Conservation (phyloP, 2,113 vertebrate genomes). For the Vicugna pacos region DNA sequence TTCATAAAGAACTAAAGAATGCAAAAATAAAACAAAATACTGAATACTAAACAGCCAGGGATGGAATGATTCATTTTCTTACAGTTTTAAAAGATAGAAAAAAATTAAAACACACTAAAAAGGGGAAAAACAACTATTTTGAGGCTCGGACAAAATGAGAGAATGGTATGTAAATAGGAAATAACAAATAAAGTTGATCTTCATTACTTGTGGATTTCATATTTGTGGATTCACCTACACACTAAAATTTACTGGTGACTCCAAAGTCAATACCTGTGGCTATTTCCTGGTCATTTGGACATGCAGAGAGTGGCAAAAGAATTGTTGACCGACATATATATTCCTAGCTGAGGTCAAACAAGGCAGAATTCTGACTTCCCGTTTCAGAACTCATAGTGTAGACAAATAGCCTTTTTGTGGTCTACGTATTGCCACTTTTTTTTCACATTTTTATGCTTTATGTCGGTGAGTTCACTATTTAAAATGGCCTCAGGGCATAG, state of each 20-base stretch:
- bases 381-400: not conserved
- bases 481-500: not conserved
- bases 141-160: not conserved
- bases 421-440: not conserved
- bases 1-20: not conserved
- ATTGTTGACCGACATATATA: accelerated
- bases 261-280: not conserved
- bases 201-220: not conserved
- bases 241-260: not conserved
- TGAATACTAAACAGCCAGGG: not conserved
- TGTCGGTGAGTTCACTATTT: not conserved
- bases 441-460: not conserved
- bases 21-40: not conserved
- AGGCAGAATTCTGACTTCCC: not conserved
- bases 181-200: not conserved
- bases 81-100: not conserved
- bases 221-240: not conserved
- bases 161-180: not conserved
- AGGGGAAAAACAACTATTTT: not conserved
- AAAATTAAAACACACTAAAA: not conserved
- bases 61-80: not conserved
- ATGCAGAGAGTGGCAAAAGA: not conserved
- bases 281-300: not conserved
- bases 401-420: not conserved
- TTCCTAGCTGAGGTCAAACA: not conserved